A percentile compares a stretch with the other conserved stretches of the same genome.
These are phyloP conservation scores for Phocoena sinus DNA, from an alignment of 2,113 vertebrate species.

Conservation along the genomic window DNA sequence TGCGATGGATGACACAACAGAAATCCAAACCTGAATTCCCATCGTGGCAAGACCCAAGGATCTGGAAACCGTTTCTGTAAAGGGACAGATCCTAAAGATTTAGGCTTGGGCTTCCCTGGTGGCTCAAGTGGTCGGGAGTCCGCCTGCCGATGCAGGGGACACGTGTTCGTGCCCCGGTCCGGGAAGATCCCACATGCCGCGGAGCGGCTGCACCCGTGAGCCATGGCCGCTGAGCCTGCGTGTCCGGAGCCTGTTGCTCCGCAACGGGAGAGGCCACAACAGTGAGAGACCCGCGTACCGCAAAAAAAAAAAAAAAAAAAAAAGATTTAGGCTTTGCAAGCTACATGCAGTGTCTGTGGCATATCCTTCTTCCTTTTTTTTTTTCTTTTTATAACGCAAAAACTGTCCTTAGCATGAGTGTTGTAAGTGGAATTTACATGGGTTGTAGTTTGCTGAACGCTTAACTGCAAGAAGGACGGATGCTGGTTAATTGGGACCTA, in stretches of 20 bases:
- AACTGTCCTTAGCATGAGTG: not conserved
- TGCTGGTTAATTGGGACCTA: rapidly evolving
- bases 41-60: not conserved
- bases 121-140: too few relatives aligned
- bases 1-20: not conserved
- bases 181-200: too few relatives aligned
- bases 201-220: too few relatives aligned
- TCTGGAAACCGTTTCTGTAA: not conserved
- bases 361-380: not conserved
- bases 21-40: not conserved
- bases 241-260: too few relatives aligned
- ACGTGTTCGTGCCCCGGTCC: too few relatives aligned
- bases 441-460: not conserved
- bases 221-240: too few relatives aligned
- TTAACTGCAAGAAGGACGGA: too few relatives aligned
- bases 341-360: rapidly evolving
- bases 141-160: too few relatives aligned
- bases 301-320: too few relatives aligned
- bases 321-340: not conserved
- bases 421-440: not conserved
- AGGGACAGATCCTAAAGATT: not conserved
- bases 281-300: too few relatives aligned
- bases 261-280: too few relatives aligned
- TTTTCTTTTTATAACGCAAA: not conserved
- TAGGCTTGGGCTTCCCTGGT: not conserved